Evolutionary conservation across 2,888 invertebrate species (phyloP), one percentile per base, ranked within the genome.

Genomic region (Carcina quercana): DNA sequence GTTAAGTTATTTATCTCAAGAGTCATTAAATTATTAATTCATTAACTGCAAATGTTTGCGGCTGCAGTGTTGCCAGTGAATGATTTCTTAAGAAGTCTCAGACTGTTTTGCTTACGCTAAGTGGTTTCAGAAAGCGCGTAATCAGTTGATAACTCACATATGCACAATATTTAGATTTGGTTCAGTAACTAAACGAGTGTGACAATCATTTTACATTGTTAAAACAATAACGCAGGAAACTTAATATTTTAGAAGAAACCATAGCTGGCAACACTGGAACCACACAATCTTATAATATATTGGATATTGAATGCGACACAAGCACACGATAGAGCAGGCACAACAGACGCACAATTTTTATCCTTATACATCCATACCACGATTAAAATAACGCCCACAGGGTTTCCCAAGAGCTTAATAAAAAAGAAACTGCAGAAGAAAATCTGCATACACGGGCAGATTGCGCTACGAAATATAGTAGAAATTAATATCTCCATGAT

Each of bases 251-350:
- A n/a, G n/a, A n/a, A n/a, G n/a, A n/a, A n/a, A n/a, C 10, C 20
- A n/a, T 1, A 20, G 3, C 11, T 34, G 43, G 37, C 45, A 47
- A 44, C 49, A 53, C 53, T 37, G 50, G 44, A 47, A 46, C 46
- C 58, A 37, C 38, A 35, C 37, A 37, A 31, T 31, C 58, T 62
- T 59, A 71, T 39, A 44, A 50, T 45, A 42, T 47, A 38, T 51
- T 55, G 59, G 52, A 62, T 67, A 67, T 57, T 56, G 59, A 59
- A 60, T 62, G 63, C 58, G 48, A 63, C 55, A 64, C 67, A 63
- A 65, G 58, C 67, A 62, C 55, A 61, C 68, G 36, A 47, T n/a
- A n/a, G 45, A 45, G 40, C 47, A 47, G 40, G 43, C 53, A 51
- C 44, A 45, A 45, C 53, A 49, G 41, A 45, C 53, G 51, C 46